These are phyloP conservation scores for Proctacanthus coquilletti DNA, from an alignment of 1,140 invertebrate genomes.

Conservation along the genomic window DNA sequence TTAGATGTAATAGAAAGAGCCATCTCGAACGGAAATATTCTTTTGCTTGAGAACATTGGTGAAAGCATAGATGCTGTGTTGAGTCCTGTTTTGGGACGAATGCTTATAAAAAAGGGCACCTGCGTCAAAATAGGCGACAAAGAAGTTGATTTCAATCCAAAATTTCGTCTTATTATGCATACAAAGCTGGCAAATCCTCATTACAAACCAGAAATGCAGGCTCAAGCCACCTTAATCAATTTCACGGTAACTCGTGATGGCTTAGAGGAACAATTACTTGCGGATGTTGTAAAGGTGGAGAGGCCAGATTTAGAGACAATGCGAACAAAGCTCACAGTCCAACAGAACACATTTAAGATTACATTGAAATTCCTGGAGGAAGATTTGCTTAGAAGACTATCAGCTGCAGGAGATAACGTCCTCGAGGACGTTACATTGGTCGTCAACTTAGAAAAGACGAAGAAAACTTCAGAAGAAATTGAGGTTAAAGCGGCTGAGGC, in stretches of 20 bases:
- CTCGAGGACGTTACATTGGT: conserved; percentile 80
- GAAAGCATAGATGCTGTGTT: conserved; percentile 81
- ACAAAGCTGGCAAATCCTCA: conserved; percentile 91
- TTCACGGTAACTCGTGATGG: conserved; percentile 88
- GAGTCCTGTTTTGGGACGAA: conserved; percentile 74
- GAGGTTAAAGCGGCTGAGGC: conserved; percentile 72
- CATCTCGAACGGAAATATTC: conserved; percentile 51
- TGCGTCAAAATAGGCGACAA: conserved; percentile 72
- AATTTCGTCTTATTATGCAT: conserved; percentile 74
- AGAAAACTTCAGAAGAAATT: conserved; percentile 82
- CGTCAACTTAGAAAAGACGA: conserved; percentile 84
- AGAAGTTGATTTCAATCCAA: conserved; percentile 73
- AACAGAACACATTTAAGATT: conserved; percentile 93
- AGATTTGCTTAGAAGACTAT: conserved; percentile 67
- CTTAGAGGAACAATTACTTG: conserved; percentile 83
- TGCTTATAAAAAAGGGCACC: conserved; percentile 71
- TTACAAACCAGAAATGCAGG: conserved; percentile 93
- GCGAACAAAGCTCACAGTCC: conserved; percentile 62
- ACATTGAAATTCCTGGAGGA: conserved; percentile 82
- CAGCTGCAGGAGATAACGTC: conserved; percentile 80
- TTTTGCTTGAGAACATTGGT: conserved; percentile 80
- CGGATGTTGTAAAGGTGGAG: conserved; percentile 86
- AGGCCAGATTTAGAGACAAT: conserved; percentile 75
- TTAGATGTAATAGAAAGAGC: conserved; percentile 71
- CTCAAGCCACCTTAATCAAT: conserved; percentile 87